Evolutionary conservation across 1,140 invertebrate genomes (phyloP), one percentile per base, ranked within the genome.

Genomic region (Asbolus verrucosus): DNA sequence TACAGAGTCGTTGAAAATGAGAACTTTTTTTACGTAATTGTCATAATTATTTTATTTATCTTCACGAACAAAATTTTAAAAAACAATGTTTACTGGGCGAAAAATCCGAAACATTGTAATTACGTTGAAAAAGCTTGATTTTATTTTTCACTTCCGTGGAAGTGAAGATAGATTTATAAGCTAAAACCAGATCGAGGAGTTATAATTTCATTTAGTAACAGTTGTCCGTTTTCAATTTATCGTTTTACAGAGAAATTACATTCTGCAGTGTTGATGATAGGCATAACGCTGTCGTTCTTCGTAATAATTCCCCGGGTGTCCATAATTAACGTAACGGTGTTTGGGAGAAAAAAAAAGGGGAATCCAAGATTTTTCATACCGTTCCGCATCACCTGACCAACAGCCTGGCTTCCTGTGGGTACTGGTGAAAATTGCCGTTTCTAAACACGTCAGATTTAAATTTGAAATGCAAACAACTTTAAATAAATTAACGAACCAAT

Each of bases 191-290:
- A 54, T 14, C 21, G n/a, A 16, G 41, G 21, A n/a, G 46, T 54
- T 27, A 54, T 54, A 54, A 54, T 63, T 63, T 19, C 36, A 38
- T 36, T 63, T 63, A 63, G 61, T 63, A 63, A 63, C 61, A 63
- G 61, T 62, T 62, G 59, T 63, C 39, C 61, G 61, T 39, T 63
- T 63, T 62, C 61, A 63, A 63, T 63, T 63, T 39, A 63, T 41
- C 61, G 39, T 41, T 36, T 24, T 19, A 24, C 30, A 19, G 11
- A 11, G 46, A 54, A 21, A 54, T 54, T 54, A 9, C 46, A 24
- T 54, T 54, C 27, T 54, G 46, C 46, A 21, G 14, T 11, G n/a
- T n/a, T n/a, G 46, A 54, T 54, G 46, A 54, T 54, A 54, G 46
- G 46, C 46, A 54, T 54, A 54, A 27, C 46, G 46, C 27, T 54